phyloP scores from a whole-genome alignment of 1,140 invertebrate species.

The Bactericera cockerelli region DNA sequence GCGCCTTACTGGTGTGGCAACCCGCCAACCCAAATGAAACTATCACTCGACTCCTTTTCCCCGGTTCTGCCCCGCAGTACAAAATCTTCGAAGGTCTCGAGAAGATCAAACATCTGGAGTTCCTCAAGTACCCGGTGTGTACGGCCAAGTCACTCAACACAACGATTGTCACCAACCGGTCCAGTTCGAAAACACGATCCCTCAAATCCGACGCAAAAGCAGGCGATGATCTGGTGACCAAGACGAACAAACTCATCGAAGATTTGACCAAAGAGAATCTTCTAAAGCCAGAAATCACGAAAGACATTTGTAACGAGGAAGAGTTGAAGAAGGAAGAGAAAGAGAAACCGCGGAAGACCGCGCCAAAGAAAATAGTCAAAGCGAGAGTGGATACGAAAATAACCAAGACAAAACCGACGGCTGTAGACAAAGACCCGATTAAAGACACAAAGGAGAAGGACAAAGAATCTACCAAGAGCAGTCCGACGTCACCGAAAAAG shows the following conservation, averaged over 20 bases:
- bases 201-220: constrained; percentile 14
- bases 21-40: constrained; percentile 84
- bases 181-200: constrained; percentile 9
- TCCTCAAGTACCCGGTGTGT: constrained; percentile 75
- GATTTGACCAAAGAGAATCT: constrained; percentile 1
- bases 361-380: constrained; percentile 22
- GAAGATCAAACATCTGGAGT: constrained; percentile 69
- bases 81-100: constrained; percentile 92
- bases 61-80: constrained; percentile 84
- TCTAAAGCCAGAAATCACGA: constrained; percentile 18
- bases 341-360: constrained; percentile 17
- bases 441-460: constrained; percentile 35
- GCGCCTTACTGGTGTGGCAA: constrained; percentile 84
- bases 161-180: not conserved
- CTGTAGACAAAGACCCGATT: constrained; percentile 18
- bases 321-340: constrained; percentile 14
- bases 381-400: constrained; percentile 18
- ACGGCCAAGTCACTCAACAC: constrained; percentile 58
- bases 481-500: constrained; percentile 56
- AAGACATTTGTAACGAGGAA: constrained; percentile 19
- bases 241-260: constrained; percentile 12
- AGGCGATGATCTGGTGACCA: not conserved
- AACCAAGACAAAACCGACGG: constrained; percentile 19
- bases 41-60: constrained; percentile 87
- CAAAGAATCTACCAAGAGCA: constrained; percentile 43